These are phyloP conservation scores for Nephrocerus scutellatus DNA, from an alignment of 2,888 invertebrate genomes.

Conservation along the genomic window DNA sequence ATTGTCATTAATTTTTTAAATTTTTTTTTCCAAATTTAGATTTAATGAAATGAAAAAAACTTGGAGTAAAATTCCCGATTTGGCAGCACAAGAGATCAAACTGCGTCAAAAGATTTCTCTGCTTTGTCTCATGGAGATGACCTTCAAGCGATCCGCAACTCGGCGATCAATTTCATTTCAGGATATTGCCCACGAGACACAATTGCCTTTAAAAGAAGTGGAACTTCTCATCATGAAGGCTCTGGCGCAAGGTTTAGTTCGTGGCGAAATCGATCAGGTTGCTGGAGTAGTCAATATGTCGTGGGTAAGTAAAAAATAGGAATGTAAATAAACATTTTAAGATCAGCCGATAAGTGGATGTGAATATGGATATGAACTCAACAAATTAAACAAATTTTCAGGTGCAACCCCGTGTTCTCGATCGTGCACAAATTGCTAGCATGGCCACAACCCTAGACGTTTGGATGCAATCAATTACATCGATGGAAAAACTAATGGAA, in stretches of 20 bases:
- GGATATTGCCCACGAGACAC: slow-evolving; percentile 82
- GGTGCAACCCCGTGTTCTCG: slow-evolving; percentile 68
- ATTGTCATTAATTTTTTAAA: slow-evolving; percentile 1
- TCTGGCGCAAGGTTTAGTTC: slow-evolving; percentile 84
- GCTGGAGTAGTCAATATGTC: slow-evolving; percentile 59
- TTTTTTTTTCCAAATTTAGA: slow-evolving; percentile 28
- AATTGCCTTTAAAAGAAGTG: slow-evolving; percentile 76
- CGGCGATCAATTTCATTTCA: slow-evolving; percentile 79
- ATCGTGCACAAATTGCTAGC: slow-evolving; percentile 47
- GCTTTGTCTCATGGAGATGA: slow-evolving; percentile 95
- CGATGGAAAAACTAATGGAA: slow-evolving; percentile 48
- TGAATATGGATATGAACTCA: slow-evolving; percentile 1
- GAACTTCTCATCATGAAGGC: slow-evolving; percentile 98
- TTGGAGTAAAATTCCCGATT: slow-evolving; percentile 76
- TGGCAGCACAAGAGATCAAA: slow-evolving; percentile 71
- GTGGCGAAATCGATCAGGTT: slow-evolving; percentile 93
- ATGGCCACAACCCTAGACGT: slow-evolving; percentile 46
- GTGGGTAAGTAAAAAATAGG: slow-evolving; percentile 50
- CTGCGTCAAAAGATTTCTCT: slow-evolving; percentile 90
- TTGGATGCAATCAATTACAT: slow-evolving; percentile 47
- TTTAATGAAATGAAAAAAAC: slow-evolving; percentile 60
- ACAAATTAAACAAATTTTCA: slow-evolving; percentile 10
- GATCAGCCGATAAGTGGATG: neutral
- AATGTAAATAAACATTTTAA: neutral
- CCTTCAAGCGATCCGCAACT: slow-evolving; percentile 87